Evolutionary conservation across 2,888 invertebrate species (phyloP).

Genomic region (Lymantria monacha): DNA sequence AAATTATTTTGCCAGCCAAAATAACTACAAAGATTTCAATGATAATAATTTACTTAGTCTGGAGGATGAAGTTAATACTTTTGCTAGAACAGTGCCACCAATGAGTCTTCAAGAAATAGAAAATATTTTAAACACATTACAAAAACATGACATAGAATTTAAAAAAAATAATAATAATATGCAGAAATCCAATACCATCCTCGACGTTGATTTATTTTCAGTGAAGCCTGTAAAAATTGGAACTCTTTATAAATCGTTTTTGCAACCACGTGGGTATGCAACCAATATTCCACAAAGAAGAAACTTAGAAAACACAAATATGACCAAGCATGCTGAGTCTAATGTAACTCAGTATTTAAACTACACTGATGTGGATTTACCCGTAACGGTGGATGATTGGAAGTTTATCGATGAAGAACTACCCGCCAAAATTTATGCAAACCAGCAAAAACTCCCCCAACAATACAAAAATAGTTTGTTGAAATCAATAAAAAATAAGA

Average conservation of each 20-base stretch:
- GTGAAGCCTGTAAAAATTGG: conserved; percentile 4
- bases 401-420: background rate
- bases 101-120: conserved; percentile 62
- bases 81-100: conserved; percentile 44
- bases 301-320: background rate
- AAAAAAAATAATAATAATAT: conserved; percentile 8
- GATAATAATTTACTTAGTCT: conserved; percentile 56
- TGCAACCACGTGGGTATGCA: background rate
- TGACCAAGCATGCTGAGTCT: background rate
- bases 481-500: background rate
- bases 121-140: conserved; percentile 56
- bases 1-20: conserved; percentile 32
- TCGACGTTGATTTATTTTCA: conserved; percentile 56
- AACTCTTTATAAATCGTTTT: conserved; percentile 3
- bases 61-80: conserved; percentile 60
- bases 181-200: conserved; percentile 30
- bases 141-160: conserved; percentile 27
- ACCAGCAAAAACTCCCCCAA: background rate
- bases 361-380: background rate
- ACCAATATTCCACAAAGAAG: conserved; percentile 2
- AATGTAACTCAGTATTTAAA: background rate
- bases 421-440: background rate
- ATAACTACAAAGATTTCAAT: conserved; percentile 44
- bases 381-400: background rate
- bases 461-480: background rate